Percentiles rank a stretch among this genome's conserved stretches.
These are phyloP conservation scores for Dreissena rostriformis DNA, from an alignment of 1,140 invertebrate genomes.

Conservation along the genomic window DNA sequence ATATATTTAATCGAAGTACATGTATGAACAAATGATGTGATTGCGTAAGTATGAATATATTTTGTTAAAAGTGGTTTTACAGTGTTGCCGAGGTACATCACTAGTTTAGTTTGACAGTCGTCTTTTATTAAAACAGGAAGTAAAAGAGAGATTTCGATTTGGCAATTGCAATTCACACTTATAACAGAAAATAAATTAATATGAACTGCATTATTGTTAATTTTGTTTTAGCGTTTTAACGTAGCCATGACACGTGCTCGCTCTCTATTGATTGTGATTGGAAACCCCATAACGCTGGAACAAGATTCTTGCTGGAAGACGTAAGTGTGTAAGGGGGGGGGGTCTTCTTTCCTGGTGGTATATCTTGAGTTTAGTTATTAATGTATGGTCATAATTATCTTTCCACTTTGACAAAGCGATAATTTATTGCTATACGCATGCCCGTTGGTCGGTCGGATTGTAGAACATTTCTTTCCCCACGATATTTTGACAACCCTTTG, in stretches of 20 bases:
- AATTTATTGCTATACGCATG: too few relatives aligned
- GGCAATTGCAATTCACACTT: neutral
- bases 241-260: slow-evolving; percentile 91
- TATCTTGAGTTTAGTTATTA: too few relatives aligned
- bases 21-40: too few relatives aligned
- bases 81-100: neutral
- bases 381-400: too few relatives aligned
- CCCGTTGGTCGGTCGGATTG: too few relatives aligned
- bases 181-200: neutral
- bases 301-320: slow-evolving; percentile 58
- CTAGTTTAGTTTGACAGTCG: neutral
- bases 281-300: slow-evolving; percentile 87
- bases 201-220: neutral
- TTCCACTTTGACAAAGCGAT: too few relatives aligned
- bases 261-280: slow-evolving; percentile 89
- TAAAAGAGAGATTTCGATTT: neutral
- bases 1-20: too few relatives aligned
- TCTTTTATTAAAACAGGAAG: neutral
- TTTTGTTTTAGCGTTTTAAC: slow-evolving; percentile 84
- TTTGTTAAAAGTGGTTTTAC: neutral
- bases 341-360: too few relatives aligned
- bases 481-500: too few relatives aligned
- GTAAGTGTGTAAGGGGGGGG: neutral
- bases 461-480: too few relatives aligned
- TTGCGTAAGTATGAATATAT: neutral